These are phyloP conservation scores for Tetheella fluctuosa DNA, from an alignment of 2,888 invertebrate species.

Conservation along the genomic window DNA sequence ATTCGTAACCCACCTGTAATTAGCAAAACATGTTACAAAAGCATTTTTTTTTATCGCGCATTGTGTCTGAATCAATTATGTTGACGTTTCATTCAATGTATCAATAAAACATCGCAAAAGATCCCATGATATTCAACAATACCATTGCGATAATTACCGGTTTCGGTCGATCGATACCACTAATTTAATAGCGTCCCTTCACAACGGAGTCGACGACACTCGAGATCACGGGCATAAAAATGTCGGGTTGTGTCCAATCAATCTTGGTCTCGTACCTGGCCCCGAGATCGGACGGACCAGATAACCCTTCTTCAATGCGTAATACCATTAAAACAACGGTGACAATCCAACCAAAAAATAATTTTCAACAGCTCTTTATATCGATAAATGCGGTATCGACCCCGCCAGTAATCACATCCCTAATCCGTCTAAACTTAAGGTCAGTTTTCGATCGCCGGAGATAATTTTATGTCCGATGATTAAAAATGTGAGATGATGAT, in stretches of 20 bases:
- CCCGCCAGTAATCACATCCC: conserved; percentile 41
- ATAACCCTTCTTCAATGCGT: conserved; percentile 83
- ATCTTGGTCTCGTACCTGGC: conserved; percentile 77
- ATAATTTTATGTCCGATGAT: conserved; percentile 72
- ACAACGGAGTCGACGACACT: conserved; percentile 75
- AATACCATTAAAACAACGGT: conserved; percentile 84
- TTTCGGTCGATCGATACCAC: conserved; percentile 66
- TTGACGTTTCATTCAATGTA: conserved; percentile 50
- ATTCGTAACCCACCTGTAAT: background rate
- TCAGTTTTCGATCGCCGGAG: conserved; percentile 54
- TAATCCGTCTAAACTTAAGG: conserved; percentile 48
- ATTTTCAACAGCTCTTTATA: conserved; percentile 79
- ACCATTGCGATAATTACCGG: conserved; percentile 58
- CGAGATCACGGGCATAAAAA: conserved; percentile 75
- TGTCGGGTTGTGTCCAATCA: conserved; percentile 78
- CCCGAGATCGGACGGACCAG: conserved; percentile 74
- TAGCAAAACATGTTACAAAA: background rate
- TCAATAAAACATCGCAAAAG: conserved; percentile 48
- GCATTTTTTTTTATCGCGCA: background rate
- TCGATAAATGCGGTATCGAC: conserved; percentile 42
- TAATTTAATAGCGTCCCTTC: conserved; percentile 79
- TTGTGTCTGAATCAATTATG: conserved; percentile 32
- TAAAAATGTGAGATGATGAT: conserved; percentile 83
- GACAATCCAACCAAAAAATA: conserved; percentile 82
- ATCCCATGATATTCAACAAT: conserved; percentile 45